A percentile compares a stretch with the other conserved stretches of the same genome.
These are phyloP conservation scores for Cherax quadricarinatus DNA, from an alignment of 1,140 invertebrate genomes.

Conservation along the genomic window DNA sequence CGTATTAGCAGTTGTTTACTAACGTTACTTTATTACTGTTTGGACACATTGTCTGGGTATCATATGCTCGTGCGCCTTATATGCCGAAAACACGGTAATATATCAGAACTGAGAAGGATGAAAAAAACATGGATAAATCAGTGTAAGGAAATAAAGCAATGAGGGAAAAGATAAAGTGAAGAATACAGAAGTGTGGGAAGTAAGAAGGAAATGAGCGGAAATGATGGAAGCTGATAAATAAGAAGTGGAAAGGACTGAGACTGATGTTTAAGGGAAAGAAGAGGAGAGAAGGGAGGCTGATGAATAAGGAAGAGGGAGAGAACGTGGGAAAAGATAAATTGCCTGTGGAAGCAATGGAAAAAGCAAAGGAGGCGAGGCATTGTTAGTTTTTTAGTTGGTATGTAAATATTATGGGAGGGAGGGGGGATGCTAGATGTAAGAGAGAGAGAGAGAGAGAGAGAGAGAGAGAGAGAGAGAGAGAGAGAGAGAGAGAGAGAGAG, in stretches of 20 bases:
- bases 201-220: not conserved
- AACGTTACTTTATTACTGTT: too few species aligned
- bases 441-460: not conserved
- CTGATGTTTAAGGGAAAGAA: too few species aligned
- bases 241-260: too few species aligned
- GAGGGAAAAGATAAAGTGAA: not conserved
- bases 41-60: too few species aligned
- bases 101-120: too few species aligned
- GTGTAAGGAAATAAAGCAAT: too few species aligned
- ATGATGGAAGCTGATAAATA: too few species aligned
- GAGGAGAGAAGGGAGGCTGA: not conserved
- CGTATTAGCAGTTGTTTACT: too few species aligned
- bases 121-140: too few species aligned
- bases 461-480: constrained; percentile 16
- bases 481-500: not conserved
- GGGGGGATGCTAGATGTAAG: not conserved
- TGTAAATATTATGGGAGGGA: not conserved
- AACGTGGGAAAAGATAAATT: not conserved
- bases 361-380: not conserved
- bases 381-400: too few species aligned
- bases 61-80: too few species aligned
- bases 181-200: not conserved
- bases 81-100: too few species aligned
- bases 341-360: not conserved
- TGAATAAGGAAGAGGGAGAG: constrained; percentile 15